Percentiles rank a stretch among this genome's conserved stretches.
phyloP scores from a whole-genome alignment of 2,113 vertebrate species.

The Boulengeromyrus knoepffleri region DNA sequence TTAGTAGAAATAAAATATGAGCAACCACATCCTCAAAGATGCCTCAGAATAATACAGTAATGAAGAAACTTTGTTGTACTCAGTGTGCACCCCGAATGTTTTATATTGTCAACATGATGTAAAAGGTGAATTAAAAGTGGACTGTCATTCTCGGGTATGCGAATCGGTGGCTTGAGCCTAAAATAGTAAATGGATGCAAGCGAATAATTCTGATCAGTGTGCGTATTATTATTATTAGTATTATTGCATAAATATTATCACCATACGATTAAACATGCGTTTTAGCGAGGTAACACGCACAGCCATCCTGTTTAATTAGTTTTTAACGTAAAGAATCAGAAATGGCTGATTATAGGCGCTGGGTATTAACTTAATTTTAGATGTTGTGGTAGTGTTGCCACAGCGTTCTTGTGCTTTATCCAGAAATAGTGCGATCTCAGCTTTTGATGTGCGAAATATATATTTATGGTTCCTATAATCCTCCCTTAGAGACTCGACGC shows the following conservation, averaged over 20 bases:
- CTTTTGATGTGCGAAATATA: neutral
- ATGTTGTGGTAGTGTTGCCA: neutral
- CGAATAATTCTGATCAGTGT: neutral
- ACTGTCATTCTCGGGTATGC: neutral
- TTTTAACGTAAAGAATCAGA: neutral
- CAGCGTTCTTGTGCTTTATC: neutral
- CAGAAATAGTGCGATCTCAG: neutral
- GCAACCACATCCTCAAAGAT: neutral
- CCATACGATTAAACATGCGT: neutral
- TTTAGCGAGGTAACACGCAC: neutral
- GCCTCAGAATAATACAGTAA: neutral
- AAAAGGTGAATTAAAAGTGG: neutral
- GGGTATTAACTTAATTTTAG: neutral
- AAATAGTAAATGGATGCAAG: neutral
- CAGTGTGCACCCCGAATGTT: neutral
- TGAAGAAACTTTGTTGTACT: neutral
- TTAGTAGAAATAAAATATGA: neutral
- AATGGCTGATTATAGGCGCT: neutral
- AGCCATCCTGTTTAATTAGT: neutral
- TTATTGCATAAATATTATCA: neutral
- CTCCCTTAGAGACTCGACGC: slow-evolving; percentile 61
- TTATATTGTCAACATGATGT: neutral
- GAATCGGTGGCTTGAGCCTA: neutral
- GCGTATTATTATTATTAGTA: neutral
- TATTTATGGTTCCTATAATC: neutral